Evolutionary conservation across 2,113 vertebrate species (phyloP).

Genomic region (Brienomyrus longianalis): DNA sequence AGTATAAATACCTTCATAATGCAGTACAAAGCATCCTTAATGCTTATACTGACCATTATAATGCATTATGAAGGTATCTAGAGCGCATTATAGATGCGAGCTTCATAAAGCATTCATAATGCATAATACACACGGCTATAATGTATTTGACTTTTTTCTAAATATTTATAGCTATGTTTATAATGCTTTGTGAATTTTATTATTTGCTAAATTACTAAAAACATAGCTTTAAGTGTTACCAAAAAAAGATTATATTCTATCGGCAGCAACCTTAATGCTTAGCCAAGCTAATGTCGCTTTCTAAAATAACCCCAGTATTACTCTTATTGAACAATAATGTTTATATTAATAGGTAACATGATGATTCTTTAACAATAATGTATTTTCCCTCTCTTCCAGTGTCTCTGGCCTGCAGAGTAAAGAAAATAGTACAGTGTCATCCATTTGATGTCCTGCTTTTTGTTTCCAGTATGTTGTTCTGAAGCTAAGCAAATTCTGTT

Average conservation of each 20-base stretch:
- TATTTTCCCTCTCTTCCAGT: not conserved
- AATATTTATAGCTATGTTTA: no score
- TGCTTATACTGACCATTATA: no score
- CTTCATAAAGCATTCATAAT: no score
- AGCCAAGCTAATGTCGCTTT: not conserved
- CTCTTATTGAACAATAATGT: not conserved
- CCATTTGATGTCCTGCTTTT: not conserved
- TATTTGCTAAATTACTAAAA: no score
- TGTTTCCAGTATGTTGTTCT: conserved; percentile 1
- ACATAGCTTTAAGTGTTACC: no score
- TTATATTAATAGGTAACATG: not conserved
- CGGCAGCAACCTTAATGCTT: not conserved
- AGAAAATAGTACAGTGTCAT: not conserved
- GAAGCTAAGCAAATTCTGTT: conserved; percentile 14
- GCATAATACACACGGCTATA: no score
- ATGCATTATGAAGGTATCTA: no score
- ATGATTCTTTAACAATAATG: not conserved
- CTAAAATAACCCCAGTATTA: not conserved
- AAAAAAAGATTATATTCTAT: not conserved
- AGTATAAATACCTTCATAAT: no score
- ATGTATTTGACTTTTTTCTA: no score
- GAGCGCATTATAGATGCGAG: no score
- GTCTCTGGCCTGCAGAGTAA: not conserved
- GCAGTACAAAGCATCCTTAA: no score
- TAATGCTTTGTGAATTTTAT: no score